These are phyloP conservation scores for Pterostichus madidus DNA, from an alignment of 2,888 invertebrate species.

Conservation along the genomic window DNA sequence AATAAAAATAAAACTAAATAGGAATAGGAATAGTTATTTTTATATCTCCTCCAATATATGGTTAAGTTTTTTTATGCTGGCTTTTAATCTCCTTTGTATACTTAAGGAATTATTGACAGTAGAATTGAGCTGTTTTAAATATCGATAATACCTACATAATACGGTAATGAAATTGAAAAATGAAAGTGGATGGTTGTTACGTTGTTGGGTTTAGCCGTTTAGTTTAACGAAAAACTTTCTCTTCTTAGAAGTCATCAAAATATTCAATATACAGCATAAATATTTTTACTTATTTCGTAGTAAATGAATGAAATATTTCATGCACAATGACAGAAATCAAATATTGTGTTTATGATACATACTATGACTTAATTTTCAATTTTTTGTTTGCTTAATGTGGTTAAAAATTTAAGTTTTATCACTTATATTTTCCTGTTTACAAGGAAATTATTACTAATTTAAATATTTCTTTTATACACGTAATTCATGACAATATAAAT, in stretches of 20 bases:
- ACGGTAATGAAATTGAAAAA: background rate
- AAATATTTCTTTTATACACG: background rate
- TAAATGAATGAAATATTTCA: too few species aligned
- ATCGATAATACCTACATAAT: background rate
- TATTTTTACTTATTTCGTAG: too few species aligned
- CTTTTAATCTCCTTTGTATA: too few species aligned
- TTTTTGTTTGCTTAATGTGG: conserved; percentile 17
- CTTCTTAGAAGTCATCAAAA: conserved; percentile 1
- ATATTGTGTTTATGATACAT: too few species aligned
- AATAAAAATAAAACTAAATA: too few species aligned
- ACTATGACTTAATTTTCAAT: background rate
- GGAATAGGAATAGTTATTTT: too few species aligned
- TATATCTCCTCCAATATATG: too few species aligned
- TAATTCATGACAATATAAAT: conserved; percentile 25
- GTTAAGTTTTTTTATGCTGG: too few species aligned
- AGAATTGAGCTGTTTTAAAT: background rate
- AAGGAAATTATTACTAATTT: conserved; percentile 25
- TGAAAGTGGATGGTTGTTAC: background rate
- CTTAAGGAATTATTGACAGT: background rate
- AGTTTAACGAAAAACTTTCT: background rate
- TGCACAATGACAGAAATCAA: too few species aligned
- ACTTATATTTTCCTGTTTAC: conserved; percentile 33
- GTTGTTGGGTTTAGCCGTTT: background rate
- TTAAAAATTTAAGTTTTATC: conserved; percentile 15
- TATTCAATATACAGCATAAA: background rate